Evolutionary conservation across 2,113 vertebrate species (phyloP), one percentile per base, ranked within the genome.

Genomic region (Callipepla squamata): DNA sequence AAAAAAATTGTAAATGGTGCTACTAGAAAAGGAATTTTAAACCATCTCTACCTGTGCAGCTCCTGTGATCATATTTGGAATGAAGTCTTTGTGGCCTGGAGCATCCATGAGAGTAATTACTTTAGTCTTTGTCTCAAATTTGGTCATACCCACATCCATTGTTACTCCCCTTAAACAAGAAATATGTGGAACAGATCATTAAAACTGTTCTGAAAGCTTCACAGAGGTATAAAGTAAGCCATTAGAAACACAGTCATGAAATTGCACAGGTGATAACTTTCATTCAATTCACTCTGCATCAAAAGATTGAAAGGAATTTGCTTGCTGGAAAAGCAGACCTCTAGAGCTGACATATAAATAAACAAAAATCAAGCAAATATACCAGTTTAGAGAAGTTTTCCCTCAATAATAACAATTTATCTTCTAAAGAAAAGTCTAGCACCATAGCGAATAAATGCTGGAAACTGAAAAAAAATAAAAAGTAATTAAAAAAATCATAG

Each of bases 11-110:
- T 15, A 85, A 62, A 40, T 57, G 81, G 30, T 13, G 22, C 30
- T 80, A 48, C 18, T 73, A 4, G 32, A 26, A 28, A 75, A n/a
- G 45, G 3, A 44, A 23, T 62, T 95, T 87, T 75, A 76, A 47
- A 94, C 12, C 30, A 90, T 65, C 11, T 75, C 70, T 98, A 99
- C 99, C 99, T 99, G 99, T 45, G 99, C 99, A 76, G 99, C 99
- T 96, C 99, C 99, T 58, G 99, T 99, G 96, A 99, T 99, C 99
- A 99, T 99, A 97, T 99, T 99, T 93, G 99, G 99, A 97, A 99
- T 99, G 96, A 99, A 99, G 96, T 99, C 99, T 97, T 98, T 99
- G 98, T 99, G 99, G 91, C 99, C 99, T 8, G 99, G 99, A 26
- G 99, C 99, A 90, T 99, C 99, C 99, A 99, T 99, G 77, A 99